Conservation (phyloP, 2,888 invertebrate species). For the Metalampra italica region DNA sequence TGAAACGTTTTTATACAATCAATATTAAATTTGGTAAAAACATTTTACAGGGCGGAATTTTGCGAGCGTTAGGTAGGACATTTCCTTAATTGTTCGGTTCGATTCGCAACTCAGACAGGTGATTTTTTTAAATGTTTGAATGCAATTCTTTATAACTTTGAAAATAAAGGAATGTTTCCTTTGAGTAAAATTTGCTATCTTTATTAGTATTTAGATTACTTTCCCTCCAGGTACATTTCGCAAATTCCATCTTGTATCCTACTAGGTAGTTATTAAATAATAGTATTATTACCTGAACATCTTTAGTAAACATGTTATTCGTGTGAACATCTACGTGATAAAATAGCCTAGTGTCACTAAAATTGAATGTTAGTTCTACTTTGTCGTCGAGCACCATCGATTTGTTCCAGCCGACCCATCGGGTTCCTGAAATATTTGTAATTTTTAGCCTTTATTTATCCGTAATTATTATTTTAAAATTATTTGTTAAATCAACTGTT, state of each 20-base stretch:
- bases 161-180: too few species aligned
- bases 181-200: too few species aligned
- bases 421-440: slow-evolving; percentile 63
- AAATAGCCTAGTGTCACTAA: slow-evolving; percentile 87
- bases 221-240: too few species aligned
- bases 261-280: not conserved
- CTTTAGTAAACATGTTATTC: slow-evolving; percentile 89
- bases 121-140: too few species aligned
- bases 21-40: too few species aligned
- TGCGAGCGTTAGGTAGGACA: too few species aligned
- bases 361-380: slow-evolving; percentile 89
- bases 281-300: slow-evolving; percentile 81
- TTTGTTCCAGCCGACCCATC: slow-evolving; percentile 94
- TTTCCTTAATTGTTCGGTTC: too few species aligned
- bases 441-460: too few species aligned
- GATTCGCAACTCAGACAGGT: too few species aligned
- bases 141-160: too few species aligned
- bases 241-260: not conserved
- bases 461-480: not conserved
- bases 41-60: too few species aligned
- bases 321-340: slow-evolving; percentile 84
- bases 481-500: not conserved
- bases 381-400: slow-evolving; percentile 78
- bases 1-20: not conserved
- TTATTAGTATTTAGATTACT: too few species aligned